These are phyloP conservation scores for Hetaerina americana DNA, from an alignment of 1,140 invertebrate species.

Conservation along the genomic window DNA sequence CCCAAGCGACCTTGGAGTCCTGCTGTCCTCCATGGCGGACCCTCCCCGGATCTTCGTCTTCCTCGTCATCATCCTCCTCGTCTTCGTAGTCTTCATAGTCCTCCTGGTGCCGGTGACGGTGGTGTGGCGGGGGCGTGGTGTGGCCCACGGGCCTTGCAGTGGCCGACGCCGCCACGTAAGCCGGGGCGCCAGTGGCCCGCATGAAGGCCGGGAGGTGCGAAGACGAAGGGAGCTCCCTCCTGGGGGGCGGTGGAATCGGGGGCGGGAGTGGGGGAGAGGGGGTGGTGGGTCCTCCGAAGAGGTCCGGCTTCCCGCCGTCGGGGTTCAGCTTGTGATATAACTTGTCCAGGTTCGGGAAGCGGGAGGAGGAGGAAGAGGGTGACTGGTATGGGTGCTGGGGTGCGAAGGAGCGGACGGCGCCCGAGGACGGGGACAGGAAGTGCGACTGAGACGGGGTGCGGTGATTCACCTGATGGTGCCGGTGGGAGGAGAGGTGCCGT, in stretches of 20 bases:
- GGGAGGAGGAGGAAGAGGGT: not conserved
- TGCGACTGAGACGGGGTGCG: not conserved
- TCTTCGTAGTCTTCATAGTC: not conserved
- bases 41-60: not conserved
- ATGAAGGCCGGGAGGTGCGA: too few relatives aligned
- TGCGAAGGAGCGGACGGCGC: not conserved
- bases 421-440: not conserved
- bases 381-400: not conserved
- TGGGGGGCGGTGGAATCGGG: too few relatives aligned
- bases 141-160: not conserved
- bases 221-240: too few relatives aligned
- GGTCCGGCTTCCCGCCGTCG: not conserved
- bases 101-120: not conserved
- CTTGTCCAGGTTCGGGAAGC: not conserved
- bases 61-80: not conserved
- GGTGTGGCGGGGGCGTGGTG: not conserved
- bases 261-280: not conserved
- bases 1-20: not conserved
- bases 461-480: not conserved
- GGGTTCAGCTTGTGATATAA: not conserved
- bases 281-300: not conserved
- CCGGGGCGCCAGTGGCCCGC: not conserved
- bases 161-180: not conserved
- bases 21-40: too few relatives aligned
- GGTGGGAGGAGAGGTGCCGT: not conserved